Evolutionary conservation across 2,113 vertebrate genomes (phyloP).

Genomic region (Macrotis lagotis): DNA sequence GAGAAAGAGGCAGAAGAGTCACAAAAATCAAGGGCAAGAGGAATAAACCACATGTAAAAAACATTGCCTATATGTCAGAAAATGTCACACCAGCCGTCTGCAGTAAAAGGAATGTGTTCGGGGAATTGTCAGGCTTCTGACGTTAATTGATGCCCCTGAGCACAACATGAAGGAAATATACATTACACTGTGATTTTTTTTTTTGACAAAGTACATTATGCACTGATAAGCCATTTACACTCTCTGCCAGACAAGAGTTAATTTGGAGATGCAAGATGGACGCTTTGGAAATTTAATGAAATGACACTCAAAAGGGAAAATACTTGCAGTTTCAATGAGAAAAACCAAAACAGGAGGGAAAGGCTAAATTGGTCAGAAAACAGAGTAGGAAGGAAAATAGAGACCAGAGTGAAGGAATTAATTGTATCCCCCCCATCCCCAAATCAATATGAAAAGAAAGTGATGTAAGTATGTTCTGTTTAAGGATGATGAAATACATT

Average conservation of each 20-base stretch:
- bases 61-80: slow-evolving; percentile 44
- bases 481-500: not conserved
- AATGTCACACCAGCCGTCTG: slow-evolving; percentile 29
- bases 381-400: slow-evolving; percentile 8
- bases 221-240: slow-evolving; percentile 58
- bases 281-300: slow-evolving; percentile 66
- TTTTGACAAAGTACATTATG: slow-evolving; percentile 55
- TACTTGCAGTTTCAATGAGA: not conserved
- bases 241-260: slow-evolving; percentile 51
- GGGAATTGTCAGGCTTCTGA: slow-evolving; percentile 58
- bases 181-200: slow-evolving; percentile 34
- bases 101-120: slow-evolving; percentile 40
- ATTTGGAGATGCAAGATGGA: slow-evolving; percentile 44
- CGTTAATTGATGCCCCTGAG: slow-evolving; percentile 60
- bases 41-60: not conserved
- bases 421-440: not conserved
- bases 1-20: slow-evolving; percentile 13
- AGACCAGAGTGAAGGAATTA: slow-evolving; percentile 25
- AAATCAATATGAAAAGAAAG: not conserved
- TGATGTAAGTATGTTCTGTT: not conserved
- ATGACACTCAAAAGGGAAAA: slow-evolving; percentile 62
- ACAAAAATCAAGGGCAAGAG: slow-evolving; percentile 56
- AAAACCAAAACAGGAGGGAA: slow-evolving; percentile 24
- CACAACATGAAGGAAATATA: slow-evolving; percentile 56
- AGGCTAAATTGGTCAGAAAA: slow-evolving; percentile 45